Conservation (phyloP, 2,113 vertebrate species). For the Ellobius talpinus region DNA sequence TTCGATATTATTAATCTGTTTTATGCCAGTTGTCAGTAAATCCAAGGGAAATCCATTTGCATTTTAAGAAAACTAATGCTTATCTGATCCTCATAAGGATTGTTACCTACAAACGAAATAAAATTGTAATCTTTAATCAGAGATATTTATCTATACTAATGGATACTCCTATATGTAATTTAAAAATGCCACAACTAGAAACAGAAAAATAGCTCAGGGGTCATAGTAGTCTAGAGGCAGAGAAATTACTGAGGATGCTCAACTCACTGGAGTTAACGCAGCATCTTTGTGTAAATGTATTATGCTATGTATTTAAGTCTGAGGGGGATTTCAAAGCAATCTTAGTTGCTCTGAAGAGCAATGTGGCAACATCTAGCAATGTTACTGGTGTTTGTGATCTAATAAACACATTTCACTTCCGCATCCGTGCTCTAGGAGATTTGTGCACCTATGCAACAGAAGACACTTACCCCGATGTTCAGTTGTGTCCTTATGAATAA, state of each 20-base stretch:
- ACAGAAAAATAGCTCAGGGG: background rate
- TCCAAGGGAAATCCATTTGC: background rate
- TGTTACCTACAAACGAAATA: background rate
- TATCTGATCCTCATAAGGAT: background rate
- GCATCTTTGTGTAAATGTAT: background rate
- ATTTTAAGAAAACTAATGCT: background rate
- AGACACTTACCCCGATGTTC: background rate
- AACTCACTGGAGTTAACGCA: background rate
- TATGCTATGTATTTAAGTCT: background rate
- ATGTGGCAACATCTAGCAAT: background rate
- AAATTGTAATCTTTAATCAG: background rate
- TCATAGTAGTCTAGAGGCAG: background rate
- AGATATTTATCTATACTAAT: background rate
- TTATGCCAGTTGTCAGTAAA: background rate
- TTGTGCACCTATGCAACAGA: background rate
- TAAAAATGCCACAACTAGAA: background rate
- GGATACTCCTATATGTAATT: background rate
- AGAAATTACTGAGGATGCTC: background rate
- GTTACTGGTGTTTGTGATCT: background rate
- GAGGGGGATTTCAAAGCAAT: background rate
- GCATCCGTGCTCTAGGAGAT: background rate
- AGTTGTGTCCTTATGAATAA: background rate
- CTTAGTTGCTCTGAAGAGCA: background rate
- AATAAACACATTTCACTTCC: background rate
- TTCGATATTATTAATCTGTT: background rate